These are phyloP conservation scores for Lycopodina hypogea DNA, from an alignment of 37 sponge, comb jelly and placozoan species.

Conservation along the genomic window DNA sequence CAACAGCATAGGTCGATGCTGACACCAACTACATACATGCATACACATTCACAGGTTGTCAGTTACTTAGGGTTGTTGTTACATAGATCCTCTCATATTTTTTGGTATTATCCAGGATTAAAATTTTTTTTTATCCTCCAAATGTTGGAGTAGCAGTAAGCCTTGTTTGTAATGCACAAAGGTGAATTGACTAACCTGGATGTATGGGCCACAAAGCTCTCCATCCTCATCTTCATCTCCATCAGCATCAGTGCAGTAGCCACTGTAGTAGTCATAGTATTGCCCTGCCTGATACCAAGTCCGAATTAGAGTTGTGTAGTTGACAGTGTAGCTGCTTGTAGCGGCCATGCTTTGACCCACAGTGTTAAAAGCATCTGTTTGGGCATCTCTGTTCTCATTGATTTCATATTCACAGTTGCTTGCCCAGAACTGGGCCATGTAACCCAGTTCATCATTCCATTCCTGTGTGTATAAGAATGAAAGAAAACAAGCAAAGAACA, in stretches of 20 bases:
- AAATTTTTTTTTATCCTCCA: neutral
- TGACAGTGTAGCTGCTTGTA: conserved; percentile 37
- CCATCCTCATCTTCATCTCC: conserved; percentile 42
- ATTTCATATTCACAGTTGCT: conserved; percentile 22
- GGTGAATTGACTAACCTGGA: conserved; percentile 9
- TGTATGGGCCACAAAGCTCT: conserved; percentile 17
- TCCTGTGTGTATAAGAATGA: neutral
- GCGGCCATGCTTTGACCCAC: conserved; percentile 22
- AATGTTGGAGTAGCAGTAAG: neutral
- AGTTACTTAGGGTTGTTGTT: neutral
- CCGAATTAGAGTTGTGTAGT: conserved; percentile 28
- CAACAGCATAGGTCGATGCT: conserved; percentile 45
- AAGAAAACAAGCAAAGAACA: neutral
- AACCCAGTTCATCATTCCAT: conserved; percentile 54
- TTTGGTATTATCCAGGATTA: neutral
- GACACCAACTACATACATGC: conserved; percentile 41
- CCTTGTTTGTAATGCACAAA: neutral
- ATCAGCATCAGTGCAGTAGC: conserved; percentile 25
- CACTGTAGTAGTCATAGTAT: conserved; percentile 26
- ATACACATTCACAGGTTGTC: neutral
- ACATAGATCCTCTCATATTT: neutral
- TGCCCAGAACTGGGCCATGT: conserved; percentile 54
- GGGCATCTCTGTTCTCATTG: conserved; percentile 34
- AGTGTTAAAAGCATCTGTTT: conserved; percentile 16
- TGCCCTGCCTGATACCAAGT: conserved; percentile 21